Evolutionary conservation across 2,888 invertebrate species (phyloP), one percentile per base, ranked within the genome.

Genomic region (Tinea trinotella): DNA sequence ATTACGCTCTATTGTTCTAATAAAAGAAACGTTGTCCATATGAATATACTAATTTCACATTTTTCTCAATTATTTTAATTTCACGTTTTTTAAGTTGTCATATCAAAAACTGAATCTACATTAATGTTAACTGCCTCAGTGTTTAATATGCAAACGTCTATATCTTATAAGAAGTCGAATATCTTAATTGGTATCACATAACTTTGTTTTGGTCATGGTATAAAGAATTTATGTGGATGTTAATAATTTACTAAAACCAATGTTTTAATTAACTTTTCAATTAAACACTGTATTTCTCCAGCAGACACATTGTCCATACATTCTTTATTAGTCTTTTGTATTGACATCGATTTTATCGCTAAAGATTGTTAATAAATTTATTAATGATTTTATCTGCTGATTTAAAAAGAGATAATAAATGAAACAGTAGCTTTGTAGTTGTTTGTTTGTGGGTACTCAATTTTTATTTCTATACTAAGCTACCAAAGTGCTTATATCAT

Each of bases 111-210:
- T 7, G 1, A 2, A 4, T 7, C 2, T 30, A 40, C 12, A n/a
- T 40, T n/a, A 4, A n/a, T 6, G 40, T 40, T 40, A 3, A 40
- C 13, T 13, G 40, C 40, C 13, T 40, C 7, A 40, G 40, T 40
- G 46, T 55, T 57, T 54, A 58, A 61, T 58, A 61, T 60, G 59
- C 61, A 59, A 60, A 59, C 58, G 57, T 59, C 58, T 59, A 59
- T 59, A 59, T 58, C 59, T 60, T 56, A 59, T 58, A 53, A 57
- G 17, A 56, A 57, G 57, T 58, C 49, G 55, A 40, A 57, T 57
- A 61, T 62, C 62, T 67, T 67, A 69, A 69, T 68, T 69, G 64
- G 63, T 60, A 60, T 60, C 59, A 62, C 64, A 57, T 61, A 67
- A 60, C 60, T 58, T 60, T 56, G 59, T 52, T 52, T 52, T 36